A percentile compares a stretch with the other conserved stretches of the same genome.
Evolutionary conservation across 2,113 vertebrate species (phyloP).

Genomic region (Andinoacara biseriatus): DNA sequence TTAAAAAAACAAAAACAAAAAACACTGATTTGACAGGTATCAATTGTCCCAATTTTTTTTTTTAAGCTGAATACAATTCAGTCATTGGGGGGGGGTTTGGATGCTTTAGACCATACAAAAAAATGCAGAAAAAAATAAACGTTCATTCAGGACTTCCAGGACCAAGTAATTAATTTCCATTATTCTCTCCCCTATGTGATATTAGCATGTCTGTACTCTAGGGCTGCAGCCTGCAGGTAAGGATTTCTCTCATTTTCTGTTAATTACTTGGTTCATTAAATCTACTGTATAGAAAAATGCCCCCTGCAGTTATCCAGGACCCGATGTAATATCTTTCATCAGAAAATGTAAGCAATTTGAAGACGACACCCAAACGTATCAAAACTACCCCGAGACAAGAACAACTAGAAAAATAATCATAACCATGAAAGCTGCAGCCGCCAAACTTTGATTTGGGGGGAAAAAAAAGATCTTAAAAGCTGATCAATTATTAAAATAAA

Average conservation of each 20-base stretch:
- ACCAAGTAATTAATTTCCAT: constrained; percentile 5
- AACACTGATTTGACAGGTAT: background rate
- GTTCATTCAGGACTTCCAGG: background rate
- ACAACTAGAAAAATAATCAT: background rate
- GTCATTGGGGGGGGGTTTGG: rapidly evolving
- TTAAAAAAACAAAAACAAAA: background rate
- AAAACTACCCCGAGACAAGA: background rate
- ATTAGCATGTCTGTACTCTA: background rate
- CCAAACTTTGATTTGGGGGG: background rate
- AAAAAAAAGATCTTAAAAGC: background rate
- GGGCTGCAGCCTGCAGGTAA: constrained; percentile 8
- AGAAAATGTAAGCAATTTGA: no score
- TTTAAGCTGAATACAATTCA: background rate
- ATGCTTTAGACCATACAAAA: background rate
- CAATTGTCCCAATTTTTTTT: background rate
- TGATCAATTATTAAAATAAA: background rate
- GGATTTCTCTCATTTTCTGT: background rate
- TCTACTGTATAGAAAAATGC: background rate
- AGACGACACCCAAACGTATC: background rate
- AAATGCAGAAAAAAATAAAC: constrained; percentile 1
- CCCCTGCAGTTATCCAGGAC: background rate
- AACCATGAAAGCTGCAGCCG: background rate
- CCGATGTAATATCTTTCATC: background rate
- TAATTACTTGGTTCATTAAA: constrained; percentile 24
- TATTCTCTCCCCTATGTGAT: background rate